Evolutionary conservation across 1,140 invertebrate genomes (phyloP).

Genomic region (Brachionus rotundiformis): DNA sequence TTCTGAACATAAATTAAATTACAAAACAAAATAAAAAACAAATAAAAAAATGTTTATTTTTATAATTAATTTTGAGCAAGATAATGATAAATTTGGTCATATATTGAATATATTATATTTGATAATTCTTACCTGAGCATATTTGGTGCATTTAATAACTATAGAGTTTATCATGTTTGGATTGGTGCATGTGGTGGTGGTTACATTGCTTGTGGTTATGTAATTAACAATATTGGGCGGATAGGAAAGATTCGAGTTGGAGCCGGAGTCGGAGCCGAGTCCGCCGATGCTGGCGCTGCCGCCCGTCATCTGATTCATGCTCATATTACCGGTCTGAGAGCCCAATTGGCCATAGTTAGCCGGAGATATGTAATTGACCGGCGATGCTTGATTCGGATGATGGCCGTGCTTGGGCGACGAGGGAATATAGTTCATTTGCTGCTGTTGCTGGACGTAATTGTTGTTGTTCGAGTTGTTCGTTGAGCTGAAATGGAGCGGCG

Average conservation of each 20-base stretch:
- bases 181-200: background rate
- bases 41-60: too few species aligned
- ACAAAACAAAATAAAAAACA: too few species aligned
- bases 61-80: too few species aligned
- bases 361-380: conserved; percentile 36
- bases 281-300: background rate
- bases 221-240: conserved; percentile 36
- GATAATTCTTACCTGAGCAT: background rate
- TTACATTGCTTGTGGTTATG: conserved; percentile 27
- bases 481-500: conserved; percentile 46
- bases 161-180: background rate
- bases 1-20: too few species aligned
- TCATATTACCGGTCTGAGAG: background rate
- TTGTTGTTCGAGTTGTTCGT: background rate
- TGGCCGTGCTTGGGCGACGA: conserved; percentile 41
- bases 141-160: conserved; percentile 2
- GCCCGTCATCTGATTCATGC: background rate
- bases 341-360: background rate
- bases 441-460: conserved; percentile 35
- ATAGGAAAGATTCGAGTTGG: conserved; percentile 47
- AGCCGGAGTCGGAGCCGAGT: conserved; percentile 41
- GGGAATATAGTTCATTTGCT: conserved; percentile 1
- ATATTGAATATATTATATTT: background rate
- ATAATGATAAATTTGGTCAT: too few species aligned
- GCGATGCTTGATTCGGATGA: conserved; percentile 27